Conservation (phyloP, 2,113 vertebrate species). For the Amazona vittata region DNA sequence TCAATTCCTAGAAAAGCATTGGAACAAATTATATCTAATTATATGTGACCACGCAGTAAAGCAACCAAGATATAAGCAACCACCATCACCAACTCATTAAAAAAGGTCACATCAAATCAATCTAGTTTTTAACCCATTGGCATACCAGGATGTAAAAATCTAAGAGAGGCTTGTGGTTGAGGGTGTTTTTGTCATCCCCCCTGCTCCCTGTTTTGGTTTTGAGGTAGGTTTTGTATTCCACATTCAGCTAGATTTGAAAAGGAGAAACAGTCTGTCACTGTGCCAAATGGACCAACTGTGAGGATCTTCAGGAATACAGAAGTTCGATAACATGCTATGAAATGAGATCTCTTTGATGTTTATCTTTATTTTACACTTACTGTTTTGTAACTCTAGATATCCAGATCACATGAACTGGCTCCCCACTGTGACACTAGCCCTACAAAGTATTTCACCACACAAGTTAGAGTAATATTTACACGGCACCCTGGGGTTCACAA, state of each 20-base stretch:
- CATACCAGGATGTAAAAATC: not conserved
- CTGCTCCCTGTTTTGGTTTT: not conserved
- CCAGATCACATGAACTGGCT: not conserved
- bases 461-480: not conserved
- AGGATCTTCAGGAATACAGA: not conserved
- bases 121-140: not conserved
- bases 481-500: not conserved
- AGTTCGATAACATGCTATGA: not conserved
- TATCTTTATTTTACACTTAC: not conserved
- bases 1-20: not conserved
- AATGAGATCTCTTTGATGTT: not conserved
- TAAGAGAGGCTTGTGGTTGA: not conserved
- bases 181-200: no score
- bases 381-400: not conserved
- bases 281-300: not conserved
- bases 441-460: not conserved
- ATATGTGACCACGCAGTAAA: not conserved
- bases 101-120: not conserved
- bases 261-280: accelerated
- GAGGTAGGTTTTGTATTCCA: not conserved
- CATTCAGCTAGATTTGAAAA: not conserved
- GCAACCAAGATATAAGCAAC: not conserved
- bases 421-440: not conserved
- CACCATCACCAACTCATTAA: not conserved
- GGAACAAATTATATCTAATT: not conserved